phyloP scores from a whole-genome alignment of 2,113 vertebrate species.

The Pimephales promelas region DNA sequence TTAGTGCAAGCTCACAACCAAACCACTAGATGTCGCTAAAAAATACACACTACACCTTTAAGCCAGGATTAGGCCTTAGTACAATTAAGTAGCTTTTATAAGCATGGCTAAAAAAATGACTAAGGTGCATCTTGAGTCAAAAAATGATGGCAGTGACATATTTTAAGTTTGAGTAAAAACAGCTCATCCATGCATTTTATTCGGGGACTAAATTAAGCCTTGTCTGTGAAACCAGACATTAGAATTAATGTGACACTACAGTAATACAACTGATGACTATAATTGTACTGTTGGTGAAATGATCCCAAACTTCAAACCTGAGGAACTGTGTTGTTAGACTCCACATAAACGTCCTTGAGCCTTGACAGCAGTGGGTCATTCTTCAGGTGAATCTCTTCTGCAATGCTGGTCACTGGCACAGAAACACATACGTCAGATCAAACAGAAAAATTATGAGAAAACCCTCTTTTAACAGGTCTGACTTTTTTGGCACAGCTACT shows the following conservation, averaged over 20 bases:
- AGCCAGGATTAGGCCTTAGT: too few species aligned
- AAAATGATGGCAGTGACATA: too few species aligned
- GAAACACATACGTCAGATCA: background rate
- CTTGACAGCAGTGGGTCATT: constrained; percentile 77
- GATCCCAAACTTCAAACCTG: constrained; percentile 66
- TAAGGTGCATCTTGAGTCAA: too few species aligned
- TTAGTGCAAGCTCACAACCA: too few species aligned
- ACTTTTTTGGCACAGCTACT: background rate
- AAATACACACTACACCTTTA: too few species aligned
- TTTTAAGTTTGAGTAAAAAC: too few species aligned
- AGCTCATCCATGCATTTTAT: too few species aligned
- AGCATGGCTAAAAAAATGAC: too few species aligned
- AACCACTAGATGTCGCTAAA: too few species aligned
- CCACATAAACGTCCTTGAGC: constrained; percentile 85
- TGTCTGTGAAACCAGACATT: too few species aligned
- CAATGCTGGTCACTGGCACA: constrained; percentile 6
- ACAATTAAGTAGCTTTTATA: too few species aligned
- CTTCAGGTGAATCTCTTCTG: constrained; percentile 71
- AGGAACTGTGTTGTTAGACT: constrained; percentile 79
- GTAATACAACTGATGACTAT: background rate
- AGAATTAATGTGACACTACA: background rate
- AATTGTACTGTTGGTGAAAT: background rate
- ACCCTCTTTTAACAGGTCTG: background rate
- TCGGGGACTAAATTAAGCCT: too few species aligned
- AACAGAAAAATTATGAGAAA: background rate